Evolutionary conservation across 2,113 vertebrate species (phyloP).

Genomic region (Condylura cristata): DNA sequence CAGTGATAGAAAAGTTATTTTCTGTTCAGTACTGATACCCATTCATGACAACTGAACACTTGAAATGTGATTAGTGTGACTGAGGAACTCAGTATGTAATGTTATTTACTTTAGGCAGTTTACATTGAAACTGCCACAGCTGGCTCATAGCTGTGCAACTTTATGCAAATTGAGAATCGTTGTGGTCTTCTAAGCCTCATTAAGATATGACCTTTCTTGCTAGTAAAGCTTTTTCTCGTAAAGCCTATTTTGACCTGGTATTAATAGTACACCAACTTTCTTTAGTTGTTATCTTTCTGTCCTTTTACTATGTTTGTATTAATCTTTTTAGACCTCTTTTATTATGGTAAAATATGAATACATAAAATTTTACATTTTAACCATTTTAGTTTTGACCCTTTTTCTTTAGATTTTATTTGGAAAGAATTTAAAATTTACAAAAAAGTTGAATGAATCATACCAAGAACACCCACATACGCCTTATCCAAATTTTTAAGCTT

Average conservation of each 20-base stretch:
- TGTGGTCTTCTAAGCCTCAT: not conserved
- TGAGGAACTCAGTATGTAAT: conserved; percentile 21
- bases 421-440: conserved; percentile 24
- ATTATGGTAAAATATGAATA: conserved; percentile 22
- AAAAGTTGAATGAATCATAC: not conserved
- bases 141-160: not conserved
- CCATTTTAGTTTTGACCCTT: not conserved
- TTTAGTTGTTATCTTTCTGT: not conserved
- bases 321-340: not conserved
- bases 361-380: not conserved
- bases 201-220: not conserved
- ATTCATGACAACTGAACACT: not conserved
- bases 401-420: conserved; percentile 7
- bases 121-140: not conserved
- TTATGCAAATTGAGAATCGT: not conserved
- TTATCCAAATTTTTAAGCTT: not conserved
- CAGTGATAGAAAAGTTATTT: not conserved
- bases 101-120: conserved; percentile 34
- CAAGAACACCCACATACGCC: not conserved
- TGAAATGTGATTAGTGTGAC: not conserved
- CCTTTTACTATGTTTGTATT: not conserved
- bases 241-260: not conserved
- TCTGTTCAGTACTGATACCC: not conserved
- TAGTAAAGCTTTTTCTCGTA: conserved; percentile 10
- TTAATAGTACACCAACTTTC: not conserved